Base-by-base conservation (phyloP, 2,888 invertebrate species). In the Ectemnius continuus region DNA sequence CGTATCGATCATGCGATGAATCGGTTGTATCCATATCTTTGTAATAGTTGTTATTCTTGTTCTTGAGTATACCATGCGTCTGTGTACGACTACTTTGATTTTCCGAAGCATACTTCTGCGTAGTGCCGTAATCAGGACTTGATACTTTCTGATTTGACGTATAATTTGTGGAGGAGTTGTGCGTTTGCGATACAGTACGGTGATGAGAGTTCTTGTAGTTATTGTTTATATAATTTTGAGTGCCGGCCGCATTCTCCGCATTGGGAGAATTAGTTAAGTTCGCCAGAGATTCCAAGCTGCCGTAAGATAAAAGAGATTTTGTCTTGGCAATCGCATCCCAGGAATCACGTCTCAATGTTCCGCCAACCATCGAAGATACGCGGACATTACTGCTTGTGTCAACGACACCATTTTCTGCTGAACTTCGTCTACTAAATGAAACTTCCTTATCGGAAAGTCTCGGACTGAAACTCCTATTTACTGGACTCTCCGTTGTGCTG, bases 281-380 rank as follows among this genome's bases (percentile, higher is more conserved):
- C 16, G 94, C 94, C 68, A 94, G 90, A 0, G 95, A 94, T 86
- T 95, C 95, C 68, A 95, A 91, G 82, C 95, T 95, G 81, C 93
- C 93, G 83, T 94, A 93, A 0, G 94, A 95, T 61, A 96, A 92
- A 90, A 95, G 93, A 77, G 95, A 94, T 86, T 95, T 94, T 0
- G 96, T 96, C 90, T 96, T 96, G 69, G 95, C 95, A 69, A 96
- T 94, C 5, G 95, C 94, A 86, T 97, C 96, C 96, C 96, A 96
- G 26, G 96, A 95, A 85, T 96, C 96, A 64, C 94, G 93, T 72
- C 95, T 92, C 0, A 93, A 91, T 3, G 92, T 89, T 0, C 93
- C 92, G 36, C 93, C 93, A 73, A 93, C 92, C 80, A 92, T 90
- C 1, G 94, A 92, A 0, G 94, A 94, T 2, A 95, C 94, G 86